phyloP scores from a whole-genome alignment of 2,113 vertebrate genomes.

The Ceyx margarethae region DNA sequence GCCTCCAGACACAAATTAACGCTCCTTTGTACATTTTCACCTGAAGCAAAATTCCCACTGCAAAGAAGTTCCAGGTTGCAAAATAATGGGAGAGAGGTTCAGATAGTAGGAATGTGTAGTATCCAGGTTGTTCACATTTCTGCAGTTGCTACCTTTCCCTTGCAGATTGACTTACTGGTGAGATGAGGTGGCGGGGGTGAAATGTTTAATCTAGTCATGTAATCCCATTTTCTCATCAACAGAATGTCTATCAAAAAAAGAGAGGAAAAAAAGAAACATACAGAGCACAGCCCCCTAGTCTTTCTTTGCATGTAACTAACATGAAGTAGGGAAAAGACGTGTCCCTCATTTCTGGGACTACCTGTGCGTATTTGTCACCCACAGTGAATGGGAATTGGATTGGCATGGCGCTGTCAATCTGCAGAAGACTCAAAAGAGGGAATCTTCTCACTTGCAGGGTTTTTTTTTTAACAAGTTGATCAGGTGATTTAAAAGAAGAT shows the following conservation, averaged over 20 bases:
- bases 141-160: background rate
- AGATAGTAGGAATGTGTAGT: background rate
- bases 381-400: rapidly evolving
- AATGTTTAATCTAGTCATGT: background rate
- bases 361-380: background rate
- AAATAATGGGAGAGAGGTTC: background rate
- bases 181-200: background rate
- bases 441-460: background rate
- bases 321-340: rapidly evolving
- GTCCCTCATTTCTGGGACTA: background rate
- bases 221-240: background rate
- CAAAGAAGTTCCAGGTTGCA: background rate
- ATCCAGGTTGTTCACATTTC: background rate
- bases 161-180: background rate
- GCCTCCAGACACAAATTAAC: background rate
- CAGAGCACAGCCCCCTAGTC: background rate
- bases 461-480: background rate
- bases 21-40: background rate
- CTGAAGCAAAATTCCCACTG: background rate
- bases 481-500: background rate
- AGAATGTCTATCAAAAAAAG: background rate
- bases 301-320: background rate
- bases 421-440: background rate
- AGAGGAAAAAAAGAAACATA: too few species aligned
- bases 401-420: background rate